Evolutionary conservation across 2,113 vertebrate species (phyloP).

Genomic region (Dromiciops gliroides): DNA sequence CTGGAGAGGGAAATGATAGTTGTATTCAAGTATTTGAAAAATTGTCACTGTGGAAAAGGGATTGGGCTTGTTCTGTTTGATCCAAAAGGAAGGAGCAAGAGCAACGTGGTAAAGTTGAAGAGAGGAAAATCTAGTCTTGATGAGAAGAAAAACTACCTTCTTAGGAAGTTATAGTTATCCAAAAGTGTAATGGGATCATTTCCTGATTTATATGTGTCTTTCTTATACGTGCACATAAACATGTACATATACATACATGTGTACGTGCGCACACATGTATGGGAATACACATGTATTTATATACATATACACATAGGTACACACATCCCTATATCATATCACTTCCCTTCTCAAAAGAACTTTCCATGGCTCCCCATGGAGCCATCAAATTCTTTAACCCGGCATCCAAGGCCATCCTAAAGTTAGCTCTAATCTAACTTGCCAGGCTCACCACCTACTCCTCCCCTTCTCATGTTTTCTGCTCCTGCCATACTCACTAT

Average conservation of each 20-base stretch:
- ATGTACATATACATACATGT: too few relatives aligned
- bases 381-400: background rate
- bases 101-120: background rate
- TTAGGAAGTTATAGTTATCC: background rate
- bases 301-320: too few relatives aligned
- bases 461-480: too few relatives aligned
- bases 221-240: background rate
- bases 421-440: background rate
- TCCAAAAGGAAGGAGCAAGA: background rate
- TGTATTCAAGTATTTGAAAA: background rate
- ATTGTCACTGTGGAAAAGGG: background rate
- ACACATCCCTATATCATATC: too few relatives aligned
- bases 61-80: background rate
- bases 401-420: background rate
- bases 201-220: background rate
- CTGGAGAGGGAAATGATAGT: background rate
- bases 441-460: background rate
- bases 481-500: background rate
- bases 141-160: background rate
- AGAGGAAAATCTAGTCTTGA: background rate
- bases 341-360: background rate
- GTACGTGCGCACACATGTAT: too few relatives aligned
- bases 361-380: background rate
- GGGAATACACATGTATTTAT: too few relatives aligned
- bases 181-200: background rate